These are phyloP conservation scores for Argentina silus DNA, from an alignment of 2,797 vertebrate species.

Conservation along the genomic window DNA sequence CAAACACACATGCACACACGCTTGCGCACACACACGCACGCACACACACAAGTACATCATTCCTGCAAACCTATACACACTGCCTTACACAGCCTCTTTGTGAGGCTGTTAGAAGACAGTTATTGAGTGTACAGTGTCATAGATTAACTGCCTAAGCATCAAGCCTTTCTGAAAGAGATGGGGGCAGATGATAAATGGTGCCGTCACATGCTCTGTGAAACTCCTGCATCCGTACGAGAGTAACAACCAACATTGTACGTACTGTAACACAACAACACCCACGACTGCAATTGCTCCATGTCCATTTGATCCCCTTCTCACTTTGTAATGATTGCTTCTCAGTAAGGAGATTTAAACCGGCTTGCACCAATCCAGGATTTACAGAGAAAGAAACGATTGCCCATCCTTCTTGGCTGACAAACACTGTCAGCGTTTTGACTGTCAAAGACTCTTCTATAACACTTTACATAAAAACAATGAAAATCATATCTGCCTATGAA, in stretches of 20 bases:
- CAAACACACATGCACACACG: background rate
- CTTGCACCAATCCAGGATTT: constrained; percentile 61
- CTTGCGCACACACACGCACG: background rate
- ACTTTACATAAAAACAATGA: background rate
- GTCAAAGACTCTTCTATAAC: background rate
- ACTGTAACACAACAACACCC: constrained; percentile 39
- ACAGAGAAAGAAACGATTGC: constrained; percentile 44
- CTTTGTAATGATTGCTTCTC: constrained; percentile 71
- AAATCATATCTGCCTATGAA: too few species aligned
- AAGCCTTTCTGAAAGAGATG: too few species aligned
- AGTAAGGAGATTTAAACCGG: constrained; percentile 71
- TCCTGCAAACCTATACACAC: background rate
- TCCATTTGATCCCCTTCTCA: constrained; percentile 64
- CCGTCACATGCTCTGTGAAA: constrained; percentile 24
- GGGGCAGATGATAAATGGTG: background rate
- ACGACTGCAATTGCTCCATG: constrained; percentile 46
- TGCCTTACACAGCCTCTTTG: background rate
- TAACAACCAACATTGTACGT: background rate
- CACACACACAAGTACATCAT: background rate
- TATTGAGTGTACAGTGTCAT: background rate
- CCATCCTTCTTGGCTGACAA: constrained; percentile 23
- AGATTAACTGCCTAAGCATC: constrained; percentile 22
- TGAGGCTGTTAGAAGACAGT: background rate
- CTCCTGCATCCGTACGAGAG: background rate
- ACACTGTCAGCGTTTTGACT: background rate